Evolutionary conservation across 1,140 invertebrate genomes (phyloP).

Genomic region (Dolichoris vasculosae): DNA sequence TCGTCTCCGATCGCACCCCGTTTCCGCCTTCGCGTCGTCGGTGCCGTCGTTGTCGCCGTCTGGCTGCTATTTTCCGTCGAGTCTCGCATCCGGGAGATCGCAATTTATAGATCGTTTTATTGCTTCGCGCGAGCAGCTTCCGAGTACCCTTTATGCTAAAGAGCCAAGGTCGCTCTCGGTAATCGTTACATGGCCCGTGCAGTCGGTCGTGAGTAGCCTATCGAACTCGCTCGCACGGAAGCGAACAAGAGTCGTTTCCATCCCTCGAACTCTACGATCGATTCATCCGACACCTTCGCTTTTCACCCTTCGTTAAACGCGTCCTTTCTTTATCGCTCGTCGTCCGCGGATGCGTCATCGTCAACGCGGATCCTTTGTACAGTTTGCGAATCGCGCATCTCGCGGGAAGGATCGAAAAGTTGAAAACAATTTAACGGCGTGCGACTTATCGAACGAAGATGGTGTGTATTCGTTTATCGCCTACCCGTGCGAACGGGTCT

Average conservation of each 20-base stretch:
- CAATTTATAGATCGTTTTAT: constrained; percentile 59
- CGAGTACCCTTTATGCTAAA: constrained; percentile 51
- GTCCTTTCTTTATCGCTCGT: background rate
- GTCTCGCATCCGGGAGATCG: constrained; percentile 53
- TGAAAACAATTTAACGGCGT: constrained; percentile 16
- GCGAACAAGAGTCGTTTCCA: constrained; percentile 42
- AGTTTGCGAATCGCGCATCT: too few relatives aligned
- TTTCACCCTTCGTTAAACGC: constrained; percentile 3
- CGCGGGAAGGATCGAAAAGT: too few relatives aligned
- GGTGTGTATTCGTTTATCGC: constrained; percentile 71
- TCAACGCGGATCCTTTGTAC: background rate
- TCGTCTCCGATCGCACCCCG: background rate
- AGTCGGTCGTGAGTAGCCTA: constrained; percentile 10
- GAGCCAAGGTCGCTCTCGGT: constrained; percentile 11
- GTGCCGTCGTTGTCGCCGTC: background rate
- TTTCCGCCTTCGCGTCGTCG: background rate
- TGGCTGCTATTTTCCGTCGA: constrained; percentile 40
- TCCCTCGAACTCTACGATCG: constrained; percentile 37
- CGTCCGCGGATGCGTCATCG: too few relatives aligned
- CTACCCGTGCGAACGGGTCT: constrained; percentile 50
- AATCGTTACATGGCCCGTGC: constrained; percentile 25
- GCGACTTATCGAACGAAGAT: constrained; percentile 69
- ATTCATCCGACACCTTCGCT: constrained; percentile 56
- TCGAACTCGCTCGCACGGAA: constrained; percentile 42
- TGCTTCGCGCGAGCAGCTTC: constrained; percentile 19